Evolutionary conservation across 2,888 invertebrate genomes (phyloP).

Genomic region (Microlaimidae sp.): DNA sequence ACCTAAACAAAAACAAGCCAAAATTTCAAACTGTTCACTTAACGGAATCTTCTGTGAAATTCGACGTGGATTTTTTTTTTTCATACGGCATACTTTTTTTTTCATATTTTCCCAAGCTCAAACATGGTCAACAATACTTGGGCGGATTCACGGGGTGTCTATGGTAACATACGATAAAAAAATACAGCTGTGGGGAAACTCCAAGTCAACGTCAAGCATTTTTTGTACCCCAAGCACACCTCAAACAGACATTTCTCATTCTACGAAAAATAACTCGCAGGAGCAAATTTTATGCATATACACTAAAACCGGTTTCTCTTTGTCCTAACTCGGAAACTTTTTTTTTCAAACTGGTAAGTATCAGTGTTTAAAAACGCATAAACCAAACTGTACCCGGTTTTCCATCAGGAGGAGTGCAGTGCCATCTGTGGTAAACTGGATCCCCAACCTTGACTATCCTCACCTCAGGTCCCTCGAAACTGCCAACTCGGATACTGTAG

Average conservation of each 20-base stretch:
- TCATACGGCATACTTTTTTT: no score
- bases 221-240: no score
- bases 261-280: no score
- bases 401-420: background rate
- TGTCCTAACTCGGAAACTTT: background rate
- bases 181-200: no score
- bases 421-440: background rate
- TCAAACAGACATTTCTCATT: no score
- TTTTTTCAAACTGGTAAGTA: background rate
- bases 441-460: background rate
- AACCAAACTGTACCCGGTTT: no score
- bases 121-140: background rate
- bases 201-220: no score
- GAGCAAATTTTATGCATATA: background rate
- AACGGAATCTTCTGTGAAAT: background rate
- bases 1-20: background rate
- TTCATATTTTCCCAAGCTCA: no score
- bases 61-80: no score
- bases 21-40: background rate
- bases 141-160: no score
- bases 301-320: background rate
- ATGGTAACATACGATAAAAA: no score
- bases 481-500: background rate
- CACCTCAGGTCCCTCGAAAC: background rate
- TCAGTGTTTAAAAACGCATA: no score